Evolutionary conservation across 2,888 invertebrate genomes (phyloP), one percentile per base, ranked within the genome.

Genomic region (Eupithecia subfuscata): DNA sequence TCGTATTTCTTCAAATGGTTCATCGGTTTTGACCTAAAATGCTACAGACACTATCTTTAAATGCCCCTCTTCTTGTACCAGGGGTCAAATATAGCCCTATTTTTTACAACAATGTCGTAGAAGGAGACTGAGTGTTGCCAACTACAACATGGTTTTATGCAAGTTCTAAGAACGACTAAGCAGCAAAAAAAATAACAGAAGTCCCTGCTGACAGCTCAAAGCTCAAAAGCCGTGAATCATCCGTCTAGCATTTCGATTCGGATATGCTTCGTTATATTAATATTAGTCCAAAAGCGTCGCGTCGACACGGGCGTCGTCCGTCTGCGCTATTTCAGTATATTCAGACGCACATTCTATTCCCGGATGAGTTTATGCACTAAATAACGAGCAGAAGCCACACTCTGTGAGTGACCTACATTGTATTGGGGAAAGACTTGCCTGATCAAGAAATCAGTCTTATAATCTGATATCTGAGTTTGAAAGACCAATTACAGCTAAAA

Each of bases 281-380:
- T 90, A 89, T 85, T 81, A 82, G 82, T 87, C 87, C 87, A 85
- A 90, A 88, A 86, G 83, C 87, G 87, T 86, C 84, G 81, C 84
- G 84, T 80, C 83, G 83, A 82, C 81, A 83, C 80, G 82, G 83
- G 82, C 81, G 84, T 78, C 82, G 85, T 84, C 87, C 87, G 90
- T 91, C 91, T 91, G 87, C 86, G 90, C 86, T 91, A 91, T 91
- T 91, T 90, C 83, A 74, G 87, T 81, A 67, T 37, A 30, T 67
- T 40, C 37, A 67, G 82, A 75, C 83, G 82, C 78, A 81, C 71
- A 65, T 73, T 67, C 87, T 90, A 90, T 89, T 89, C 85, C 83
- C 76, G 88, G 82, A 87, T 88, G 89, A 89, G 71, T 56, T 43
- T 25, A 70, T 64, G 71, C 70, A 75, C 74, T 74, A 64, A 69